Base-by-base conservation (phyloP, 2,888 invertebrate species). In the Camponotus fellah region DNA sequence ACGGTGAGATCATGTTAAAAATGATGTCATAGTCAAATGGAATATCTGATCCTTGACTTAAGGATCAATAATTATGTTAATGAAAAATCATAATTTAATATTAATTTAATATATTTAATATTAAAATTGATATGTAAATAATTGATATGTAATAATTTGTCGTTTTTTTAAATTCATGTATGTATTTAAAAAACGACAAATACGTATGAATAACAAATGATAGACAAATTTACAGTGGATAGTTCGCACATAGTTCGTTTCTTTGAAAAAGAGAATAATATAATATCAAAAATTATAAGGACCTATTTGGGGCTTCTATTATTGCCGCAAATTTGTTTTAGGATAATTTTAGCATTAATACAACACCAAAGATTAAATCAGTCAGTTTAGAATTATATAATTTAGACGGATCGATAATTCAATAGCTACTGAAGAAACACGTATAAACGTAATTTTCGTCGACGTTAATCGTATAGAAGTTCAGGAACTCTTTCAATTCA, bases 391-490 rank as follows among this genome's bases (percentile, higher is more conserved):
- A 69, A 86, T 87, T 85, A 77, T 32, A 74, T 82, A 66, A 69
- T 71, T 80, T 81, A 74, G 72, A 46, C 12, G 58, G 62, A 72
- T 91, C 91, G 87, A 91, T 91, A 89, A 90, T 86, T 88, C 89
- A 90, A 91, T 89, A 90, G 91, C n/a, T 65, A 40, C 62, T 9
- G 64, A 68, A 49, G 37, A 26, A 62, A 80, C 84, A 72, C 83
- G 79, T 83, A 58, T 66, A 32, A 34, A 66, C 9, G 17, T 68
- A 79, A 58, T 37, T 69, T 53, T 46, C n/a, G 12, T 46, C 9
- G 12, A 4, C n/a, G 46, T 40, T 56, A 58, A 58, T 66, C 32
- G 12, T 40, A 43, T 32, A 43, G 56, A 43, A 77, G 66, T 58
- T 40, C 2, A 26, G 26, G 26, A 26, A 26, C 26, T 26, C 26